Percentiles rank a stretch among this genome's conserved stretches.
phyloP scores from a whole-genome alignment of 1,140 invertebrate genomes.

The Antheraea mylitta region DNA sequence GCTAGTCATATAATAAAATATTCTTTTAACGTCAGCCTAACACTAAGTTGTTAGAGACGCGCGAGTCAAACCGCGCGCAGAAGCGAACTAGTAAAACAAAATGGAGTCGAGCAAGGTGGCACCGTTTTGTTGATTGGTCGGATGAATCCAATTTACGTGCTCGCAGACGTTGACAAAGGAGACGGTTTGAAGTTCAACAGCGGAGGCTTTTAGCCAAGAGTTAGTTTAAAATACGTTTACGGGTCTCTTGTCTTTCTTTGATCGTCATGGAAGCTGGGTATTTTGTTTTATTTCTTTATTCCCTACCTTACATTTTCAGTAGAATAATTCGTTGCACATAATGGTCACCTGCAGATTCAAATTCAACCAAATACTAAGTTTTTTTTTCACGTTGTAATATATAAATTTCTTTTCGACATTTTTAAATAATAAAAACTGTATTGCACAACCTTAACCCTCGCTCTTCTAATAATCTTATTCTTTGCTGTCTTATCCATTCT shows the following conservation, averaged over 20 bases:
- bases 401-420: too few species aligned
- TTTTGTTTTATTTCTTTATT: neutral
- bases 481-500: too few species aligned
- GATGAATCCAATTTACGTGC: conserved; percentile 40
- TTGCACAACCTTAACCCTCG: too few species aligned
- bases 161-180: conserved; percentile 18
- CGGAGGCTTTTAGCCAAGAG: neutral
- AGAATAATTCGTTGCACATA: too few species aligned
- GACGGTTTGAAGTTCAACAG: conserved; percentile 14
- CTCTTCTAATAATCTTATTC: too few species aligned
- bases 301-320: too few species aligned
- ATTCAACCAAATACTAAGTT: too few species aligned
- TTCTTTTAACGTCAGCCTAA: too few species aligned
- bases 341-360: too few species aligned
- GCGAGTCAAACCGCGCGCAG: neutral
- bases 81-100: neutral
- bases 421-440: too few species aligned
- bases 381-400: too few species aligned
- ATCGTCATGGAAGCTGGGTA: neutral
- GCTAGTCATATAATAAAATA: too few species aligned
- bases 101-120: conserved; percentile 5
- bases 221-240: conserved; percentile 5
- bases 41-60: neutral
- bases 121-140: conserved; percentile 33
- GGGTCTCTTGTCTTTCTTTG: neutral